Evolutionary conservation across 92 coral and sea anemone genomes (phyloP).

Genomic region (Diadumene lineata): DNA sequence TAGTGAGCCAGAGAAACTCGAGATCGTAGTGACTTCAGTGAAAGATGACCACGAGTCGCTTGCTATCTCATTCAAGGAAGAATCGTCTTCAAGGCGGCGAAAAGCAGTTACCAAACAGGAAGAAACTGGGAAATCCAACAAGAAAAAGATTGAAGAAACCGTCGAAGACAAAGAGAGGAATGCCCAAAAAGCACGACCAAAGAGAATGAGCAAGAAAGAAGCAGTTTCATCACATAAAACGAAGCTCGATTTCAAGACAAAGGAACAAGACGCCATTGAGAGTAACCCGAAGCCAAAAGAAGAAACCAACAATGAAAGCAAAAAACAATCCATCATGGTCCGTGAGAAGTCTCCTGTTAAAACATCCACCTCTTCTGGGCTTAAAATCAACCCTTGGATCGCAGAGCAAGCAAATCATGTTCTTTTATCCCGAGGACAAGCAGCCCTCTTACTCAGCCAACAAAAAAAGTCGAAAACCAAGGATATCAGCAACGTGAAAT

Average conservation of each 20-base stretch:
- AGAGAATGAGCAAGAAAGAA: background rate
- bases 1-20: slow-evolving; percentile 35
- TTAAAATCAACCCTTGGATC: slow-evolving; percentile 90
- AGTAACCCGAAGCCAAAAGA: background rate
- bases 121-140: background rate
- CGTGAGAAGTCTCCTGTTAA: slow-evolving; percentile 35
- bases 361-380: slow-evolving; percentile 43
- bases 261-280: background rate
- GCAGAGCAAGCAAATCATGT: slow-evolving; percentile 92
- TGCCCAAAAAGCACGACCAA: slow-evolving; percentile 7
- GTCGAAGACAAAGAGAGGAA: background rate
- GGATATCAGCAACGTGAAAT: background rate
- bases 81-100: slow-evolving; percentile 41
- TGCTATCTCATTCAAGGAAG: slow-evolving; percentile 34
- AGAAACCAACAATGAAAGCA: background rate
- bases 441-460: slow-evolving; percentile 63
- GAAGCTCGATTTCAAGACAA: background rate
- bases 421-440: slow-evolving; percentile 75
- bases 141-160: background rate
- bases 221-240: background rate
- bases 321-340: slow-evolving; percentile 11
- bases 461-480: slow-evolving; percentile 34
- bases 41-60: slow-evolving; percentile 78
- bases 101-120: slow-evolving; percentile 49
- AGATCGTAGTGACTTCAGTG: slow-evolving; percentile 67